These are phyloP conservation scores for Dermatophagoides farinae DNA, from an alignment of 1,140 invertebrate genomes.

Conservation along the genomic window DNA sequence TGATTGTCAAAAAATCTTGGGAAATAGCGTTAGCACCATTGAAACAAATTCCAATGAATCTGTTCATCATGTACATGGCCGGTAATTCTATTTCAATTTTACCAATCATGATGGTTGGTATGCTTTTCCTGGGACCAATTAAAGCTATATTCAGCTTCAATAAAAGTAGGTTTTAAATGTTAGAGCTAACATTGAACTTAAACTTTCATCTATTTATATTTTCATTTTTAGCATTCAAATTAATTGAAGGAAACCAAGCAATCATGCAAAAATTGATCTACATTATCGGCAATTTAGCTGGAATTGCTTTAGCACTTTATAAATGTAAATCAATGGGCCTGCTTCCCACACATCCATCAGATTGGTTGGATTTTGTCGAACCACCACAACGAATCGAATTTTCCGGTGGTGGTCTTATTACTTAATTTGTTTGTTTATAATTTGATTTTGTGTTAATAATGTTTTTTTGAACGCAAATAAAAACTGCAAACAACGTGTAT, in stretches of 20 bases:
- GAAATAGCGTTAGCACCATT: conserved; percentile 83
- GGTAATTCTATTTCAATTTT: conserved; percentile 98
- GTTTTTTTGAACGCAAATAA: background rate
- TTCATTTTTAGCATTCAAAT: conserved; percentile 43
- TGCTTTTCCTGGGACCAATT: conserved; percentile 85
- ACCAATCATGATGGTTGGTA: conserved; percentile 99
- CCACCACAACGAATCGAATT: conserved; percentile 35
- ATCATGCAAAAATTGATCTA: conserved; percentile 74
- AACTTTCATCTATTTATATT: background rate
- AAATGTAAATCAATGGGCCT: conserved; percentile 98
- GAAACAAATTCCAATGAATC: conserved; percentile 89
- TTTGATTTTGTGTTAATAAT: background rate
- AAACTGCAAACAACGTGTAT: background rate
- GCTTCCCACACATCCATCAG: conserved; percentile 86
- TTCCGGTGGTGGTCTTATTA: conserved; percentile 15
- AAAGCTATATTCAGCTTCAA: conserved; percentile 80
- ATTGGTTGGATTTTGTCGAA: conserved; percentile 95
- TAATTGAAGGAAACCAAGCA: conserved; percentile 81
- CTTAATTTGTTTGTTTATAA: background rate
- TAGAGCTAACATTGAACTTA: background rate
- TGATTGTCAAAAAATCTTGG: conserved; percentile 90
- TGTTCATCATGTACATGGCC: conserved; percentile 99
- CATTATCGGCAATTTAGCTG: conserved; percentile 79
- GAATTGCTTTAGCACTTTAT: conserved; percentile 77
- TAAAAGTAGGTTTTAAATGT: conserved; percentile 41